Evolutionary conservation across 2,888 invertebrate species (phyloP), one percentile per base, ranked within the genome.

Genomic region (Ditula angustiorana): DNA sequence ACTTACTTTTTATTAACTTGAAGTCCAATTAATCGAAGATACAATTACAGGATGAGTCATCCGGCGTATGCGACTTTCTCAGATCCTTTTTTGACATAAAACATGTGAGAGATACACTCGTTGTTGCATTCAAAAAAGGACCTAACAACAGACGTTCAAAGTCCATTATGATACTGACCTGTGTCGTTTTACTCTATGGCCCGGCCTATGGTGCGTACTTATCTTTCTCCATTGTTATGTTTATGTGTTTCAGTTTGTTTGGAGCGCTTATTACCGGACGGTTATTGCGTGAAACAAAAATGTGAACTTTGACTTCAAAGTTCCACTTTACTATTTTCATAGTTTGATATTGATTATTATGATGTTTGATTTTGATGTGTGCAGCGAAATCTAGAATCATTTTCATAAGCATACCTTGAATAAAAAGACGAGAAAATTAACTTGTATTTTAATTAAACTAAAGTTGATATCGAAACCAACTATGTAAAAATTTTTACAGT

Each of bases 81-180:
- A 90, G 83, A 81, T 82, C 85, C 66, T 93, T 94, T 76, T 94
- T 94, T 74, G 87, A 94, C 77, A 72, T 92, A 24, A 86, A 87
- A 73, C 93, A 94, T 73, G 90, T 94, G 23, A 88, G 82, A 65
- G 91, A 94, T 53, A 93, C 94, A 0, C 74, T 94, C 3, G 80
- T 83, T 50, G 91, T 94, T 1, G 92, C 92, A 50, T 93, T 94
- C 77, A 94, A 91, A 82, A 87, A 82, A 21, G 91, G 90, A 66
- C 89, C 90, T 33, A 86, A 90, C 71, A 70, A 79, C 5, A 73
- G 91, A 11, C 76, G 87, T 28, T 76, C 78, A 73, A 91, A 90
- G 78, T 88, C 87, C 7, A 86, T 90, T 74, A 81, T 92, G 65
- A 74, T 92, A 24, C 71, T 92, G 50, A 74, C 81, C 7, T 78